These are phyloP conservation scores for Popillia japonica DNA, from an alignment of 1,140 invertebrate species.

Conservation along the genomic window DNA sequence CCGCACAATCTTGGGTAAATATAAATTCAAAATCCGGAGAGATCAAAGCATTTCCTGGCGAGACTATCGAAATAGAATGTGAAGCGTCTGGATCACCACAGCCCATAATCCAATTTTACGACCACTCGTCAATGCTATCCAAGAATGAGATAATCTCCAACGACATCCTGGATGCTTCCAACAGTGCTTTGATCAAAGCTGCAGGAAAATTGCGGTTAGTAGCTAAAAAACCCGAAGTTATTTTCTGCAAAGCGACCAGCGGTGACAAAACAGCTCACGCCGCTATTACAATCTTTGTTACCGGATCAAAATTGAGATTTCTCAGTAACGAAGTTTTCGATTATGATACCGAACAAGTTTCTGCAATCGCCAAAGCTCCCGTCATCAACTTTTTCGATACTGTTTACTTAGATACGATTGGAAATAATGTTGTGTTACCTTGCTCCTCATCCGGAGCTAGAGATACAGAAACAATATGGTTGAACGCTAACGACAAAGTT, in stretches of 20 bases:
- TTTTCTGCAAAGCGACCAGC: neutral
- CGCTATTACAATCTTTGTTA: neutral
- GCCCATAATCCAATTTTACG: neutral
- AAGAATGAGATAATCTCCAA: neutral
- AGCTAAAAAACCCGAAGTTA: neutral
- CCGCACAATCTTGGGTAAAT: neutral
- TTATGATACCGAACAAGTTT: neutral
- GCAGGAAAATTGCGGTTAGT: neutral
- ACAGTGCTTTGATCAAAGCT: neutral
- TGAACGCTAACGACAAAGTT: neutral
- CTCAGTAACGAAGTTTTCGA: neutral
- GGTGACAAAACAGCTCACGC: neutral
- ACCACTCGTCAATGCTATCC: neutral
- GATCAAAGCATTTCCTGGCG: neutral
- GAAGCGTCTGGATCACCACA: neutral
- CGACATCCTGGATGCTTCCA: neutral
- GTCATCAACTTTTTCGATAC: neutral
- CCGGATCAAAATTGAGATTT: neutral
- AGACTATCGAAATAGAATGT: neutral
- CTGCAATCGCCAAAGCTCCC: neutral
- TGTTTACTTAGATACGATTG: neutral
- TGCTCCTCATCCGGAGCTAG: neutral
- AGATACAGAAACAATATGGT: neutral
- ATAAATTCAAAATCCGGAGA: neutral
- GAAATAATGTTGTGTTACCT: neutral